phyloP scores from a whole-genome alignment of 2,113 vertebrate genomes.

The Chamaea fasciata region DNA sequence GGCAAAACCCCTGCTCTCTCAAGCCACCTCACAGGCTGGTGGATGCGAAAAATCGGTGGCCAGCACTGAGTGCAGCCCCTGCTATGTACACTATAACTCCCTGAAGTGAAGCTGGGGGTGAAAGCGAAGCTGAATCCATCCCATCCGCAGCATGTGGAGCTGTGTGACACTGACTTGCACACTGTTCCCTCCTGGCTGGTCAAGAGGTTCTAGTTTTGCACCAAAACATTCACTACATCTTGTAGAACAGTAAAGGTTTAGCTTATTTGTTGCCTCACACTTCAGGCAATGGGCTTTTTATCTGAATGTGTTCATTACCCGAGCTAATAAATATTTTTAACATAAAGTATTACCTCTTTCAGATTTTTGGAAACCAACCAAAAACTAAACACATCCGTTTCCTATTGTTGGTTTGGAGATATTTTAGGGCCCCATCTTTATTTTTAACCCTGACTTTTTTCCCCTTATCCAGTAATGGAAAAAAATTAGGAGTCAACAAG shows the following conservation, averaged over 20 bases:
- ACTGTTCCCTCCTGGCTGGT: background rate
- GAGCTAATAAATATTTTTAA: slow-evolving; percentile 12
- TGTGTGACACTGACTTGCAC: background rate
- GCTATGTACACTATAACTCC: background rate
- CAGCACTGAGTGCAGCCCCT: background rate
- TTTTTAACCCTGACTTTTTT: slow-evolving; percentile 26
- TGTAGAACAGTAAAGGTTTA: background rate
- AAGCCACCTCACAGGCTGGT: background rate
- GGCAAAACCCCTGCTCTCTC: background rate
- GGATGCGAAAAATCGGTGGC: fast-evolving
- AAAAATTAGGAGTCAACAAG: background rate
- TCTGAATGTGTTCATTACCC: background rate
- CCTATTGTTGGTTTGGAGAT: slow-evolving; percentile 31
- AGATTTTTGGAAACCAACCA: slow-evolving; percentile 21
- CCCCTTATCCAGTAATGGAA: background rate
- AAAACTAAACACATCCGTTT: slow-evolving; percentile 18
- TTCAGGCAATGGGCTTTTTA: background rate
- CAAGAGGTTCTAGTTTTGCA: background rate
- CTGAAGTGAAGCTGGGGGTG: background rate
- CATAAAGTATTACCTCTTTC: slow-evolving; percentile 20
- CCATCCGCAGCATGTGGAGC: fast-evolving
- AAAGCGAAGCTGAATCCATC: background rate
- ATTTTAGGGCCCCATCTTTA: slow-evolving; percentile 24
- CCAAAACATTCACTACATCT: background rate
- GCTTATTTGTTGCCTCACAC: background rate